Evolutionary conservation across 2,113 vertebrate genomes (phyloP), one percentile per base, ranked within the genome.

Genomic region (Puntigrus tetrazona): DNA sequence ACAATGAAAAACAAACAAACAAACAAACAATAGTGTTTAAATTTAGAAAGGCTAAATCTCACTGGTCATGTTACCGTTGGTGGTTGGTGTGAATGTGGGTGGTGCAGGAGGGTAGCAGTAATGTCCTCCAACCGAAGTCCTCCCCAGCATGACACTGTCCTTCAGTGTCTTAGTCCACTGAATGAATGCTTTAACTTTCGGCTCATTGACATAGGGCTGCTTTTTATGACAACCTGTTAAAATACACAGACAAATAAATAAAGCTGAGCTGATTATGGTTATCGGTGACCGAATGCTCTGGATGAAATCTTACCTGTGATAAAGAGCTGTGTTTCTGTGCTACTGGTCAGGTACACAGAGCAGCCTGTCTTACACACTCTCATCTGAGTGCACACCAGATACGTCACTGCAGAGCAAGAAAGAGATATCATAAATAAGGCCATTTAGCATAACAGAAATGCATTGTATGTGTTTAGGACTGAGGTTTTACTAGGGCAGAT

Each of bases 301-400:
- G 14, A 22, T 47, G 16, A 7, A 5, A 85, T 79, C 91, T n/a
- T 85, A 97, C 97, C 96, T 93, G 94, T 95, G 87, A 95, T 94
- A 88, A 95, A 96, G 16, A 95, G 91, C 79, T 95, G 94, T 10
- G 96, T 98, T 91, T 98, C 96, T 78, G 94, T 95, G 89, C 96
- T 97, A 88, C 96, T 97, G 0, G 97, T 98, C 86, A 99, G 95
- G 83, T 97, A 97, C 31, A 91, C 80, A 52, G 90, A 84, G 29
- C 89, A 85, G 84, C 90, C 94, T 5, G 88, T 79, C 73, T 93
- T 92, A 84, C 96, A 93, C 85, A 98, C 94, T 84, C 96, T 95
- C 96, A 98, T 96, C 88, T 99, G 97, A 72, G 96, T 98, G 90
- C 97, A 98, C 74, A 97, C 94, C 83, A 99, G 88, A 89, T 96